These are phyloP conservation scores for Theodoxus fluviatilis DNA, from an alignment of 2,888 invertebrate species.

Conservation along the genomic window DNA sequence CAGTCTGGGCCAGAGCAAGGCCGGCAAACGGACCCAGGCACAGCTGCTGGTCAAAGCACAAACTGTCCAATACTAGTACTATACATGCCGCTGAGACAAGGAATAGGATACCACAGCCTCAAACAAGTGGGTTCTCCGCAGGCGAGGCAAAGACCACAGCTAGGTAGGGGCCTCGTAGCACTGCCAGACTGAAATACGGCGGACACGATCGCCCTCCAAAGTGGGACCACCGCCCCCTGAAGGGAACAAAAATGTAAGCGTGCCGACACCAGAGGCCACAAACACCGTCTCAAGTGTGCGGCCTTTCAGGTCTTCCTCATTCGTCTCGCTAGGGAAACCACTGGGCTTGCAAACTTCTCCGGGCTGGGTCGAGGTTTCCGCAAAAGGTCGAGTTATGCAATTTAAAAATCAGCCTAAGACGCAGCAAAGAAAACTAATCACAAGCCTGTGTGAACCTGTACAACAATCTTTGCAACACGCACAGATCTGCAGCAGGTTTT, in stretches of 20 bases:
- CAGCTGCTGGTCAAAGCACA: not conserved
- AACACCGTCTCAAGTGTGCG: not conserved
- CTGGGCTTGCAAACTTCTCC: conserved; percentile 62
- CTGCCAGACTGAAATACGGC: conserved; percentile 20
- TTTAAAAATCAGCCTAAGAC: conserved; percentile 6
- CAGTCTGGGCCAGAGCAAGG: no score
- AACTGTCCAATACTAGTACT: no score
- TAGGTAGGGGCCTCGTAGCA: conserved; percentile 25
- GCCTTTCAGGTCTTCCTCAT: conserved; percentile 49
- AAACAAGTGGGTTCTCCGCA: not conserved
- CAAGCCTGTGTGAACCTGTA: not conserved
- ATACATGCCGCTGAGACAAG: not conserved
- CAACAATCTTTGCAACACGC: not conserved
- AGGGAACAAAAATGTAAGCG: no score
- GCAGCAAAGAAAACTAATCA: not conserved
- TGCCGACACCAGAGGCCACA: not conserved
- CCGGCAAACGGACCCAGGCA: not conserved
- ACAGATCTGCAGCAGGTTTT: not conserved
- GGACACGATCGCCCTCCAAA: not conserved
- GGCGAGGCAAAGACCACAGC: not conserved
- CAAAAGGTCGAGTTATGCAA: conserved; percentile 25
- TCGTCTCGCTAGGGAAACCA: conserved; percentile 52
- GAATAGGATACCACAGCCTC: not conserved
- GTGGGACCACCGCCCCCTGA: no score
- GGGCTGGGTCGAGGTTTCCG: conserved; percentile 49